Percentiles rank a stretch among this genome's conserved stretches.
Conservation (phyloP, 2,888 invertebrate genomes). For the Itoplectis maculator region DNA sequence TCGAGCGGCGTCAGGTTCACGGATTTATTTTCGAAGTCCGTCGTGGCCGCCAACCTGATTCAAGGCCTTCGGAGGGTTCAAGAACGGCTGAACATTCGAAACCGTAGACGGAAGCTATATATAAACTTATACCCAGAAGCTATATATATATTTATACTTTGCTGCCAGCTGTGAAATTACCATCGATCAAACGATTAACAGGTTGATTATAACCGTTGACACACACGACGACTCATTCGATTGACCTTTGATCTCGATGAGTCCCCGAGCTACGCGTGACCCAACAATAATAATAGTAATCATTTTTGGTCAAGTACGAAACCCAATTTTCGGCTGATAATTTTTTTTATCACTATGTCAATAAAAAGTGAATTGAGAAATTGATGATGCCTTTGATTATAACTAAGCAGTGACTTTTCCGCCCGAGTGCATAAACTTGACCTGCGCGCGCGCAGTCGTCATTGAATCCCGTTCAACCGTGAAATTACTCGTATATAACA, state of each 20-base stretch:
- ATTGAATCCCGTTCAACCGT: slow-evolving; percentile 62
- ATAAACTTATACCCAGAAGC: slow-evolving; percentile 31
- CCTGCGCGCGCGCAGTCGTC: slow-evolving; percentile 43
- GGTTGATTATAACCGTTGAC: slow-evolving; percentile 43
- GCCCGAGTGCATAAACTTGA: slow-evolving; percentile 51
- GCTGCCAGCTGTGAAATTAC: slow-evolving; percentile 4
- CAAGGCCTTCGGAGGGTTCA: slow-evolving; percentile 60
- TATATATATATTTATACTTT: slow-evolving; percentile 44
- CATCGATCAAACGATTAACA: slow-evolving; percentile 27
- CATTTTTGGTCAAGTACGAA: no score
- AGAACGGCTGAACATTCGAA: slow-evolving; percentile 50
- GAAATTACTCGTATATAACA: slow-evolving; percentile 55
- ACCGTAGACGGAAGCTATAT: slow-evolving; percentile 41
- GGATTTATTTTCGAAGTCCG: slow-evolving; percentile 42
- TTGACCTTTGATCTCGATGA: slow-evolving; percentile 28
- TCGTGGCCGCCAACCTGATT: slow-evolving; percentile 29
- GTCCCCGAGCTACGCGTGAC: slow-evolving; percentile 9
- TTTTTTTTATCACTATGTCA: no score
- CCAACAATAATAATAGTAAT: no score
- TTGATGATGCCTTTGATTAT: no score
- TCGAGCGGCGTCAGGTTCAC: slow-evolving; percentile 31
- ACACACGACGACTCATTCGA: slow-evolving; percentile 29
- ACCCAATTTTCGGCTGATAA: no score
- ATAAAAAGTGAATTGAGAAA: no score
- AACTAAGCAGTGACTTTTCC: no score